Evolutionary conservation across 2,113 vertebrate species (phyloP).

Genomic region (Zosterops borbonicus): DNA sequence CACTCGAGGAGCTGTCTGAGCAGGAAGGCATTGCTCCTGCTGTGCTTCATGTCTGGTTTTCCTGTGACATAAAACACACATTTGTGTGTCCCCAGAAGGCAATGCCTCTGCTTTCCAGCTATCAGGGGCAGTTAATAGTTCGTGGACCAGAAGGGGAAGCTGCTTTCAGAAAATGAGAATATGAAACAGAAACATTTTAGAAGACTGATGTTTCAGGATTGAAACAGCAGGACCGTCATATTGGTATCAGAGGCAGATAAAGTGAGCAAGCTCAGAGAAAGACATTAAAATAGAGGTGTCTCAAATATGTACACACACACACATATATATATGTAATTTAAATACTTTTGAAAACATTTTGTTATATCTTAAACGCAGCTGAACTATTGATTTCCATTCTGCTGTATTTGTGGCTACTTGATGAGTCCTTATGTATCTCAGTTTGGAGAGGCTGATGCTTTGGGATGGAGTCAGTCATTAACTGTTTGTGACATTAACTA

Average conservation of each 20-base stretch:
- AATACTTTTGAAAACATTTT: not conserved
- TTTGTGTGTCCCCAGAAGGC: not conserved
- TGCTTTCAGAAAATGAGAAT: not conserved
- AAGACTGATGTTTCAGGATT: not conserved
- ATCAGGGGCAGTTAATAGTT: not conserved
- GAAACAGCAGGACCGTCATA: not conserved
- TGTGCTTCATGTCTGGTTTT: not conserved
- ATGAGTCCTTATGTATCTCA: not conserved
- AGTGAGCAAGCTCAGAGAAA: not conserved
- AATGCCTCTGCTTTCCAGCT: not conserved
- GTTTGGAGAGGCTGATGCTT: not conserved
- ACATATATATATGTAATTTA: not conserved
- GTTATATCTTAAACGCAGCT: not conserved
- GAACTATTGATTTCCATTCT: not conserved
- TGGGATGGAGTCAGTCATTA: not conserved
- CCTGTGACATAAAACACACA: not conserved
- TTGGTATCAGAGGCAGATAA: not conserved
- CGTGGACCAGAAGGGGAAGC: not conserved
- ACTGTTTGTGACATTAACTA: not conserved
- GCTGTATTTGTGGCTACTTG: not conserved
- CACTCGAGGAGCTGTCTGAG: not conserved
- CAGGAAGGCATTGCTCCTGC: not conserved
- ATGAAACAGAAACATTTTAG: not conserved
- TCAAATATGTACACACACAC: not conserved
- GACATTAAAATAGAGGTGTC: not conserved